Conservation (phyloP, 2,888 invertebrate genomes). For the Marasmarcha lunaedactyla region DNA sequence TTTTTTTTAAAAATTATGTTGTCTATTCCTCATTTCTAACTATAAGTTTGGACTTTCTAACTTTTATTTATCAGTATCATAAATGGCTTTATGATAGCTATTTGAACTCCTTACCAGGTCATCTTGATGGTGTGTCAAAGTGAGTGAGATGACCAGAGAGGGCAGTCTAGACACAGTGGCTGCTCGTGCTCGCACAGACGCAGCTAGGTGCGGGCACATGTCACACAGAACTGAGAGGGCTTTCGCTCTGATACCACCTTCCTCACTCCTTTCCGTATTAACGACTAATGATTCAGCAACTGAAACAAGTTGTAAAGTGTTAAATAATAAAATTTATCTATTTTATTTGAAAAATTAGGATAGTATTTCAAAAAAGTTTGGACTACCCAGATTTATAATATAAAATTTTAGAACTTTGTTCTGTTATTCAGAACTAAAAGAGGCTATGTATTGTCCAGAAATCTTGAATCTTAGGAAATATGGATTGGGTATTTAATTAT, state of each 20-base stretch:
- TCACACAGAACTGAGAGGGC: conserved; percentile 85
- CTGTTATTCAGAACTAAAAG: too few relatives aligned
- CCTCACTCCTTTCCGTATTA: conserved; percentile 89
- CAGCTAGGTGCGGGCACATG: conserved; percentile 89
- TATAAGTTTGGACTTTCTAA: too few relatives aligned
- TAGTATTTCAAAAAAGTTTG: not conserved
- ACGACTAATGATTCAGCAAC: conserved; percentile 87
- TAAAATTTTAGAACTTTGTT: too few relatives aligned
- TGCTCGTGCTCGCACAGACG: conserved; percentile 87
- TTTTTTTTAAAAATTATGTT: too few relatives aligned
- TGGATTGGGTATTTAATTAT: too few relatives aligned
- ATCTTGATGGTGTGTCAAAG: conserved; percentile 75
- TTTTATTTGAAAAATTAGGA: not conserved
- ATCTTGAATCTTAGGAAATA: too few relatives aligned
- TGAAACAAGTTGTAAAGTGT: conserved; percentile 31
- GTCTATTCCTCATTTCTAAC: too few relatives aligned
- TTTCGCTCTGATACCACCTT: conserved; percentile 86
- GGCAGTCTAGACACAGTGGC: conserved; percentile 92
- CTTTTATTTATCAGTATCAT: too few relatives aligned
- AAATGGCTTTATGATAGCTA: too few relatives aligned
- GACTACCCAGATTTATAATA: too few relatives aligned
- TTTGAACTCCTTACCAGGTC: conserved; percentile 60
- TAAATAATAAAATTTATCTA: not conserved
- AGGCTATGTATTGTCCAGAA: too few relatives aligned
- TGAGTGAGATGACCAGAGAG: conserved; percentile 85